Evolutionary conservation across 2,888 invertebrate species (phyloP), one percentile per base, ranked within the genome.

Genomic region (Lasioglossum oenotherae): DNA sequence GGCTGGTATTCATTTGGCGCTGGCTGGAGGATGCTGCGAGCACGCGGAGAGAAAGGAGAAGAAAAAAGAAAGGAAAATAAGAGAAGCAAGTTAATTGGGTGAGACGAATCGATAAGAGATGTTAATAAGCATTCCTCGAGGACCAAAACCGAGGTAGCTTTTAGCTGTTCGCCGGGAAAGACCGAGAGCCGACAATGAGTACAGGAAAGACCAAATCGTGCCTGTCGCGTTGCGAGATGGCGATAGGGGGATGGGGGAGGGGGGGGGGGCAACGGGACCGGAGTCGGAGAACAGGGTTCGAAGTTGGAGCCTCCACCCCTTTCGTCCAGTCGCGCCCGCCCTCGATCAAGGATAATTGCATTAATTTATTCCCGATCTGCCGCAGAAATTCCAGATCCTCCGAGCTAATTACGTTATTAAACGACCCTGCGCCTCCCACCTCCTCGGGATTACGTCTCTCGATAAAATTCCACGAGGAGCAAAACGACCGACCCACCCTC

Each of bases 311-410:
- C 83, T 82, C 85, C 84, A 84, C 67, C 81, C 85, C 80, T 88
- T 88, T 83, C 82, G 80, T 78, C 79, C 78, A 44, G 74, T 83
- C 83, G 78, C 71, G 72, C 67, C 84, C 76, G 53, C 79, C 81
- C 86, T 82, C 78, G 81, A 90, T 89, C 90, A 80, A 86, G 88
- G 85, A 89, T 92, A 94, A 94, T 94, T 94, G 92, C 93, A 92
- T 93, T 92, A 92, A 93, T 93, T 92, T 92, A 92, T 93, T 92
- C 89, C 90, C 90, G 89, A 92, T 91, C 91, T 88, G 87, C 90
- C 86, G 89, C 89, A 86, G 89, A 91, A 93, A 92, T 93, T 92
- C 88, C 86, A 82, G 92, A 92, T 93, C 91, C 91, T 90, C 82
- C 85, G 84, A 84, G 89, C 92, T 93, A 93, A 93, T 93, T 93